Conservation (phyloP, 2,888 invertebrate species). For the Dascillus cervinus region DNA sequence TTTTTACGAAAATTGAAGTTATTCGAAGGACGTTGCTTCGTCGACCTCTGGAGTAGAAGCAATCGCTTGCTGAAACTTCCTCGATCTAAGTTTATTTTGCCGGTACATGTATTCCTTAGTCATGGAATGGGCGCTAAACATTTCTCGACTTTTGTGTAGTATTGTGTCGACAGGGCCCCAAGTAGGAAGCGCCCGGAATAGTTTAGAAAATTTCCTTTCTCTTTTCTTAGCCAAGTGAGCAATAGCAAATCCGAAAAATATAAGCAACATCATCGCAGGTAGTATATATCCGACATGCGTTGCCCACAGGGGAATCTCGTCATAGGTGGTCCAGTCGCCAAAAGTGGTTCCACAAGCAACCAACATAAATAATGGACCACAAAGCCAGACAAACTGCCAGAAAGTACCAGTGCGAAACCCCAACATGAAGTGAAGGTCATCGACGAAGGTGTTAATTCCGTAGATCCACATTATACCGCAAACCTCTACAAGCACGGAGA, state of each 20-base stretch:
- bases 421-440: slow-evolving; percentile 21
- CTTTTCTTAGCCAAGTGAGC: background rate
- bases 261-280: too few relatives aligned
- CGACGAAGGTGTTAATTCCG: slow-evolving; percentile 12
- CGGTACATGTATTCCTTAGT: slow-evolving; percentile 9
- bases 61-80: slow-evolving; percentile 6
- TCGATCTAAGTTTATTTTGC: slow-evolving; percentile 4
- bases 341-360: slow-evolving; percentile 1
- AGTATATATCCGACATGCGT: background rate
- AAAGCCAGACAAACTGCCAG: slow-evolving; percentile 12
- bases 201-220: slow-evolving; percentile 1
- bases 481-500: slow-evolving; percentile 4
- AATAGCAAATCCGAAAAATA: too few relatives aligned
- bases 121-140: slow-evolving; percentile 9
- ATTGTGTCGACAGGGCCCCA: slow-evolving; percentile 8
- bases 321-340: background rate
- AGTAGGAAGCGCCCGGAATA: slow-evolving; percentile 2
- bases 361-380: slow-evolving; percentile 6
- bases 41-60: too few relatives aligned
- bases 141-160: slow-evolving; percentile 6
- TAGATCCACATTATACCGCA: slow-evolving; percentile 10
- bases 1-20: too few relatives aligned
- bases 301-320: background rate
- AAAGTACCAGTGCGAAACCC: slow-evolving; percentile 14
- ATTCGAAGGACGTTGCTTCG: too few relatives aligned